Percentiles rank a stretch among this genome's conserved stretches.
These are phyloP conservation scores for Tenthredo scrophulariae DNA, from an alignment of 2,888 invertebrate genomes.

Conservation along the genomic window DNA sequence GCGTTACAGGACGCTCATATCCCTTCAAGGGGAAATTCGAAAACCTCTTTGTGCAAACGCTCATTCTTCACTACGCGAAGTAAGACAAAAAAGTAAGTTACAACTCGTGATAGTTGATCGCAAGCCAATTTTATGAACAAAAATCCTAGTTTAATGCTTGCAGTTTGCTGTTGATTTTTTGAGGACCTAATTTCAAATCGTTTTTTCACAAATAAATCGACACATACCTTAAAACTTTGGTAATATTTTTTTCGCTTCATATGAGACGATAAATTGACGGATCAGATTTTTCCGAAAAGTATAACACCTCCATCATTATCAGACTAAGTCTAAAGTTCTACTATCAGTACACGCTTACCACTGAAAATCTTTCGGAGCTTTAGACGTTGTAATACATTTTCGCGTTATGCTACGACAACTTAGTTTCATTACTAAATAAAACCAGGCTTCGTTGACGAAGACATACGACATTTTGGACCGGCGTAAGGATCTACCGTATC, in stretches of 20 bases:
- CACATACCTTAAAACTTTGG: not conserved
- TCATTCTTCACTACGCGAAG: constrained; percentile 10
- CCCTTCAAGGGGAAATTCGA: constrained; percentile 5
- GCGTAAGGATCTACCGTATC: not conserved
- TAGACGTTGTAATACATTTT: not conserved
- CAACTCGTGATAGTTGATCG: not conserved
- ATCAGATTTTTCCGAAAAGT: not conserved
- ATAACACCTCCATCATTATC: not conserved
- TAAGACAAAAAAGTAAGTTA: constrained; percentile 32
- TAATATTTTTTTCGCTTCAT: not conserved
- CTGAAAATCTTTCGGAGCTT: not conserved
- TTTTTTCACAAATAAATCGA: no score
- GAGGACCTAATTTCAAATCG: not conserved
- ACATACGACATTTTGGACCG: not conserved
- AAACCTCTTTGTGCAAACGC: not conserved
- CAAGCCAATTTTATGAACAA: not conserved
- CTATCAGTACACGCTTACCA: not conserved
- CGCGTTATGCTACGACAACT: not conserved
- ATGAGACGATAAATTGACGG: not conserved
- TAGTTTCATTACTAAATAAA: no score
- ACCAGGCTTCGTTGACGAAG: no score
- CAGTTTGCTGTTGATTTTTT: not conserved
- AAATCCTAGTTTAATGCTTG: not conserved
- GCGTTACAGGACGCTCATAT: constrained; percentile 2
- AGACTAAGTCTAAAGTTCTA: not conserved